phyloP scores from a whole-genome alignment of 1,140 invertebrate species.

The Drosophila tani region DNA sequence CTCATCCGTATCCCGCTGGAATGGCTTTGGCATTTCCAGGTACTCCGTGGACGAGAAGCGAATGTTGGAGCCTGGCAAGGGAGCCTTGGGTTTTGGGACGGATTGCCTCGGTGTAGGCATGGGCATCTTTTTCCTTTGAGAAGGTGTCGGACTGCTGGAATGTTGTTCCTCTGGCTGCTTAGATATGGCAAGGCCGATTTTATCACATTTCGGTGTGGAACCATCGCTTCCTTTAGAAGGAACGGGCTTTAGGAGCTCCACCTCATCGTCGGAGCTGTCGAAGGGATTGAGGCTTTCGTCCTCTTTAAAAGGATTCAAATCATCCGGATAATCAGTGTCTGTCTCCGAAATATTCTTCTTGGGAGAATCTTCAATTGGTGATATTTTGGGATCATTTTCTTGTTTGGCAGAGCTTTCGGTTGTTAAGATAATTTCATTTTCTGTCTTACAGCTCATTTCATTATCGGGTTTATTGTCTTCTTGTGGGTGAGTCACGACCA shows the following conservation, averaged over 20 bases:
- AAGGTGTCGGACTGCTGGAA: conserved; percentile 40
- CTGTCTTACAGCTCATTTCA: not conserved
- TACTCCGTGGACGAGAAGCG: conserved; percentile 15
- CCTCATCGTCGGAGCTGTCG: conserved; percentile 87
- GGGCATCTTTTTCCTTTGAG: conserved; percentile 75
- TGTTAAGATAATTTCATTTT: conserved; percentile 11
- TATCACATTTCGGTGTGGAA: conserved; percentile 8
- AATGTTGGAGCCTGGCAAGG: not conserved
- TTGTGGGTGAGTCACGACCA: not conserved
- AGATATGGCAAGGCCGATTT: conserved; percentile 8
- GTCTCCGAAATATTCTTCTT: conserved; percentile 5
- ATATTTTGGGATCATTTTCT: not conserved
- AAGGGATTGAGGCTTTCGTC: conserved; percentile 87
- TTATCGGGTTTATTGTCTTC: conserved; percentile 8
- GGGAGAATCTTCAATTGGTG: not conserved
- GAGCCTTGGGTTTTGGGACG: conserved; percentile 16
- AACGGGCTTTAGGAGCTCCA: conserved; percentile 80
- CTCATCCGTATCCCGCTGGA: conserved; percentile 52
- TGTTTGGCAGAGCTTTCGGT: conserved; percentile 6
- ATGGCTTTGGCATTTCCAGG: conserved; percentile 15
- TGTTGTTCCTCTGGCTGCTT: conserved; percentile 68
- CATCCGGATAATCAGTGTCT: conserved; percentile 22
- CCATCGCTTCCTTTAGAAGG: not conserved
- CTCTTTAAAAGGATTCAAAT: conserved; percentile 23
- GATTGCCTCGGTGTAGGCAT: conserved; percentile 86